Conservation (phyloP, 2,113 vertebrate genomes). For the Takifugu bimaculatus region DNA sequence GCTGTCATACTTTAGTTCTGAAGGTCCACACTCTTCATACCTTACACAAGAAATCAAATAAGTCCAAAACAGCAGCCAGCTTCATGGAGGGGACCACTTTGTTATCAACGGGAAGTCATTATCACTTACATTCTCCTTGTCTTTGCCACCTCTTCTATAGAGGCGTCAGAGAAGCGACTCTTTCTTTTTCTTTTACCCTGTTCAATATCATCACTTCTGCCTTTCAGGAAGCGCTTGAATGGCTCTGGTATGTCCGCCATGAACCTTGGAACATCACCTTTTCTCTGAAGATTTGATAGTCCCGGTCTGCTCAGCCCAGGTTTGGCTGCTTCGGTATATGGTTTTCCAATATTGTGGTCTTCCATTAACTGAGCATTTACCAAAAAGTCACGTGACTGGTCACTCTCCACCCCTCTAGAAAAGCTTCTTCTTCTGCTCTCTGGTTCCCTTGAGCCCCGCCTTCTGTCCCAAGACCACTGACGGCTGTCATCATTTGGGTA, state of each 20-base stretch:
- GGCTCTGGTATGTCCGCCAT: constrained; percentile 63
- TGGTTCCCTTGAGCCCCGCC: constrained; percentile 34
- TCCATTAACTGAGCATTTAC: constrained; percentile 32
- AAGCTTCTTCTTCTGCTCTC: constrained; percentile 34
- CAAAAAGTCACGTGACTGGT: constrained; percentile 2
- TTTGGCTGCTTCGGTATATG: neutral
- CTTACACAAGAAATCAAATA: constrained; percentile 27
- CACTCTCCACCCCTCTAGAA: neutral
- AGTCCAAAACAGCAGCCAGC: neutral
- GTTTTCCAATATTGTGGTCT: constrained; percentile 9
- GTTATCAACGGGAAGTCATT: neutral
- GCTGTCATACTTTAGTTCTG: constrained; percentile 19
- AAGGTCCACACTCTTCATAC: constrained; percentile 17
- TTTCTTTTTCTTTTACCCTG: constrained; percentile 57
- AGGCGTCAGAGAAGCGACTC: constrained; percentile 71
- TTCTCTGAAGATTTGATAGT: constrained; percentile 16
- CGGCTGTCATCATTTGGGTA: constrained; percentile 18
- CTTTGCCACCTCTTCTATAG: constrained; percentile 54
- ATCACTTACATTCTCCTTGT: constrained; percentile 54
- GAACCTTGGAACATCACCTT: constrained; percentile 19
- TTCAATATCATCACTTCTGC: constrained; percentile 4
- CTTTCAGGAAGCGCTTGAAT: constrained; percentile 63
- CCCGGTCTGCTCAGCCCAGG: constrained; percentile 12
- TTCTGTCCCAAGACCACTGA: constrained; percentile 28
- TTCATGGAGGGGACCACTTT: neutral